A percentile compares a stretch with the other conserved stretches of the same genome.
Evolutionary conservation across 2,113 vertebrate species (phyloP).

Genomic region (Oenanthe melanoleuca): DNA sequence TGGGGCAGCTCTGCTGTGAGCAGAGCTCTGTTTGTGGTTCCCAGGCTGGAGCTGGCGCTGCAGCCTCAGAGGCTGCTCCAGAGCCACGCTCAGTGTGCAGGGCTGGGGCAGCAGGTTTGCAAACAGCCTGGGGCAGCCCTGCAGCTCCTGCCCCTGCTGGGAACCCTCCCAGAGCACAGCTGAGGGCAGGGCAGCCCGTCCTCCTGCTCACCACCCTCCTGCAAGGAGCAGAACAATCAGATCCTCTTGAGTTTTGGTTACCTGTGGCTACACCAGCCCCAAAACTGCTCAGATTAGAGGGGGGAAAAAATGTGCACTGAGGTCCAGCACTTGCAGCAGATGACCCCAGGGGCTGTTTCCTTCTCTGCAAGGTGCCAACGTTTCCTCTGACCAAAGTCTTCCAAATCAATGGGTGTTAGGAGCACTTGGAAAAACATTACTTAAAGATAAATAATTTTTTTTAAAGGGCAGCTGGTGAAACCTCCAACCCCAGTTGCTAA

Average conservation of each 20-base stretch:
- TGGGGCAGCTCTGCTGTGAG: neutral
- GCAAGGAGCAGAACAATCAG: neutral
- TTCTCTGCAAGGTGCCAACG: neutral
- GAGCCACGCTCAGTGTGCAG: neutral
- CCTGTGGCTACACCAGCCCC: neutral
- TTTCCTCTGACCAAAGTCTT: neutral
- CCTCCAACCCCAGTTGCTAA: conserved; percentile 68
- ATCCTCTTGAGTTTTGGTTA: neutral
- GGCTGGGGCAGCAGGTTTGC: too few relatives aligned
- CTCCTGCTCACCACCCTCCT: neutral
- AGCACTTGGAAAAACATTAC: conserved; percentile 5
- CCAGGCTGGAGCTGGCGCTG: conserved; percentile 4
- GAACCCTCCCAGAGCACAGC: neutral
- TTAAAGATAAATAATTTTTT: conserved; percentile 31
- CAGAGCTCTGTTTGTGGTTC: neutral
- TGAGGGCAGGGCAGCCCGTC: neutral
- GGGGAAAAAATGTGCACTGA: fast-evolving
- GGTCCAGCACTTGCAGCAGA: neutral
- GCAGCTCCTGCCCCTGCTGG: neutral
- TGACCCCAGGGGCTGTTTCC: neutral
- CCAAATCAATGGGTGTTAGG: neutral
- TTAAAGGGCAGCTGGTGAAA: conserved; percentile 65
- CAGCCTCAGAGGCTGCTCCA: neutral
- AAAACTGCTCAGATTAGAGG: neutral
- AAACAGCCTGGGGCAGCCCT: too few relatives aligned